These are phyloP conservation scores for Danio tinwini DNA, from an alignment of 2,797 vertebrate species.

Conservation along the genomic window DNA sequence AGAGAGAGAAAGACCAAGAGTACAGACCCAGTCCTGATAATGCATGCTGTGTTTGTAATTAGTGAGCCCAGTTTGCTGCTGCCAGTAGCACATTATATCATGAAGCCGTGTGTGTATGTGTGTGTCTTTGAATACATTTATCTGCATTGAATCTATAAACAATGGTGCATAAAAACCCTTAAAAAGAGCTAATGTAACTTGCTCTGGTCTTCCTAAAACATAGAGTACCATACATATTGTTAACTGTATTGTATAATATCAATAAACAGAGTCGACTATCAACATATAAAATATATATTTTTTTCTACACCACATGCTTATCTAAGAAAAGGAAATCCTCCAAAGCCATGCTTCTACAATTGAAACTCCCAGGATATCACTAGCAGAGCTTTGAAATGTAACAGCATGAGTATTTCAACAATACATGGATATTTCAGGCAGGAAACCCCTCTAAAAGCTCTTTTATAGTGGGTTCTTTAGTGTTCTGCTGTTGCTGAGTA, in stretches of 20 bases:
- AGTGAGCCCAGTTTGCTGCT: conserved; percentile 22
- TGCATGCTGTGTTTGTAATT: conserved; percentile 46
- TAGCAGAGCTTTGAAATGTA: conserved; percentile 35
- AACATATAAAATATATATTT: not conserved
- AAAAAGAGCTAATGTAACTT: conserved; percentile 21
- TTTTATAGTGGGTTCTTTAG: conserved; percentile 21
- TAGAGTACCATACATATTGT: not conserved
- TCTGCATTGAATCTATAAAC: conserved; percentile 8
- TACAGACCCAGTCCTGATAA: not conserved
- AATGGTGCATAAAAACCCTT: conserved; percentile 9
- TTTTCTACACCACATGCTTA: not conserved
- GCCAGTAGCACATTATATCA: conserved; percentile 5
- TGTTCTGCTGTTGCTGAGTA: not conserved
- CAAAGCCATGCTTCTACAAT: not conserved
- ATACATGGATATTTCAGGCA: conserved; percentile 9
- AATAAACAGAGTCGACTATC: not conserved
- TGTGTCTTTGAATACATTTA: conserved; percentile 24
- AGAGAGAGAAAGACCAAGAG: not conserved
- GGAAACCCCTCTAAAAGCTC: conserved; percentile 2
- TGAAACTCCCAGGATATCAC: not conserved
- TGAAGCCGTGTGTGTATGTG: not conserved
- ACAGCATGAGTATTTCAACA: conserved; percentile 16
- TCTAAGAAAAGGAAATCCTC: not conserved
- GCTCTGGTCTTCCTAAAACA: not conserved
- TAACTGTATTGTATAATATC: not conserved